A percentile compares a stretch with the other conserved stretches of the same genome.
Evolutionary conservation across 2,797 vertebrate species (phyloP).

Genomic region (Gouania willdenowi): DNA sequence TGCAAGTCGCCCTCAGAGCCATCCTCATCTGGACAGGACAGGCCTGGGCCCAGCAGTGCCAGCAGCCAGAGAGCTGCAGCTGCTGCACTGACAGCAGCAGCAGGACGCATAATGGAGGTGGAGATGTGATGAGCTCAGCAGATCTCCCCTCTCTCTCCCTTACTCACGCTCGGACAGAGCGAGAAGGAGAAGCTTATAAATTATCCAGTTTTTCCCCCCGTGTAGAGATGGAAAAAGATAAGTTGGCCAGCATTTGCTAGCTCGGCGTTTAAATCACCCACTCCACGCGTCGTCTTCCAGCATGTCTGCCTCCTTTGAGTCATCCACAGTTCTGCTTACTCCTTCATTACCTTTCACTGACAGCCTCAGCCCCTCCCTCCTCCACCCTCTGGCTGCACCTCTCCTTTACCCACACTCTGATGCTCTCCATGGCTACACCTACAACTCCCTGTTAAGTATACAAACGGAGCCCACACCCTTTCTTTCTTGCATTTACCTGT

Average conservation of each 20-base stretch:
- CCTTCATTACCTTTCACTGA: slow-evolving; percentile 58
- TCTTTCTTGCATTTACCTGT: slow-evolving; percentile 53
- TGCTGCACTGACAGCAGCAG: slow-evolving; percentile 56
- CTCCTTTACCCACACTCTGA: slow-evolving; percentile 48
- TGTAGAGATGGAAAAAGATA: slow-evolving; percentile 53
- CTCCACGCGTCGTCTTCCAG: slow-evolving; percentile 28
- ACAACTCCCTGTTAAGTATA: slow-evolving; percentile 42
- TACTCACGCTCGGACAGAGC: slow-evolving; percentile 14
- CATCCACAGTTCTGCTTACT: slow-evolving; percentile 67
- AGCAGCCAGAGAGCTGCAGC: slow-evolving; percentile 57
- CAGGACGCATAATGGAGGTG: slow-evolving; percentile 67
- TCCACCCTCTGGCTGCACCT: slow-evolving; percentile 56
- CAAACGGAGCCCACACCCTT: slow-evolving; percentile 56
- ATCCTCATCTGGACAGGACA: slow-evolving; percentile 52
- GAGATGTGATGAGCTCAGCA: slow-evolving; percentile 61
- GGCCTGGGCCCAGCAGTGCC: slow-evolving; percentile 56
- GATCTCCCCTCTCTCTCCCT: slow-evolving; percentile 9
- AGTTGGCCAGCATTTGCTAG: slow-evolving; percentile 27
- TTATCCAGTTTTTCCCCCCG: slow-evolving; percentile 63
- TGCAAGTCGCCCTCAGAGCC: slow-evolving; percentile 40
- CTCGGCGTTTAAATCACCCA: slow-evolving; percentile 35
- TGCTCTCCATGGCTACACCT: slow-evolving; percentile 56
- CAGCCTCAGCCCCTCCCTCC: slow-evolving; percentile 59
- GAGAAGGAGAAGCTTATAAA: slow-evolving; percentile 59
- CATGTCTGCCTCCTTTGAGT: slow-evolving; percentile 28